These are phyloP conservation scores for Willowsia nigromaculata DNA, from an alignment of 2,888 invertebrate species.

Conservation along the genomic window DNA sequence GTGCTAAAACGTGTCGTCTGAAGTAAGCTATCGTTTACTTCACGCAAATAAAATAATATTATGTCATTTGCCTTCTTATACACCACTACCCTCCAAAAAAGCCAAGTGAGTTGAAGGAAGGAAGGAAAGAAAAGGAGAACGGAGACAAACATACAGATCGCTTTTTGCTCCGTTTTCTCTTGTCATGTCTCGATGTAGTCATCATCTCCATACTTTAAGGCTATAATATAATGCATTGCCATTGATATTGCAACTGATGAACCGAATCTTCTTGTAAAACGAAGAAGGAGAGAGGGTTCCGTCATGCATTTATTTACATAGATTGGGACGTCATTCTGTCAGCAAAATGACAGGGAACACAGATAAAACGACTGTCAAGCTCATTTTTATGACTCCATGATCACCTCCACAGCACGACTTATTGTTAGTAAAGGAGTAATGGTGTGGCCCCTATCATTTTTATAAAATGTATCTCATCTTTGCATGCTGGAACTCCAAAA, in stretches of 20 bases:
- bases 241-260: slow-evolving; percentile 69
- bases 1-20: slow-evolving; percentile 40
- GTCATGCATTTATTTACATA: slow-evolving; percentile 75
- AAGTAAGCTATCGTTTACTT: neutral
- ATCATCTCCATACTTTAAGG: neutral
- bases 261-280: slow-evolving; percentile 43
- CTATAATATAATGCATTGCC: slow-evolving; percentile 38
- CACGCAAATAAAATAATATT: slow-evolving; percentile 21
- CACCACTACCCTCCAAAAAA: neutral
- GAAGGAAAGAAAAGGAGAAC: slow-evolving; percentile 16
- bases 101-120: neutral
- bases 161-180: slow-evolving; percentile 20
- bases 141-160: slow-evolving; percentile 61
- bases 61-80: slow-evolving; percentile 18
- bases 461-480: slow-evolving; percentile 26
- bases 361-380: slow-evolving; percentile 75
- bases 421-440: neutral
- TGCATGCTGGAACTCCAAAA: neutral
- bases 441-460: slow-evolving; percentile 23
- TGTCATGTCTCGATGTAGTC: neutral
- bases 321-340: slow-evolving; percentile 77
- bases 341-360: slow-evolving; percentile 75
- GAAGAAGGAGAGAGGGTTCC: slow-evolving; percentile 37
- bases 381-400: slow-evolving; percentile 73
- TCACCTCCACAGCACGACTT: slow-evolving; percentile 64